Percentiles rank a stretch among this genome's conserved stretches.
These are phyloP conservation scores for Pangasianodon hypophthalmus DNA, from an alignment of 2,113 vertebrate species.

Conservation along the genomic window DNA sequence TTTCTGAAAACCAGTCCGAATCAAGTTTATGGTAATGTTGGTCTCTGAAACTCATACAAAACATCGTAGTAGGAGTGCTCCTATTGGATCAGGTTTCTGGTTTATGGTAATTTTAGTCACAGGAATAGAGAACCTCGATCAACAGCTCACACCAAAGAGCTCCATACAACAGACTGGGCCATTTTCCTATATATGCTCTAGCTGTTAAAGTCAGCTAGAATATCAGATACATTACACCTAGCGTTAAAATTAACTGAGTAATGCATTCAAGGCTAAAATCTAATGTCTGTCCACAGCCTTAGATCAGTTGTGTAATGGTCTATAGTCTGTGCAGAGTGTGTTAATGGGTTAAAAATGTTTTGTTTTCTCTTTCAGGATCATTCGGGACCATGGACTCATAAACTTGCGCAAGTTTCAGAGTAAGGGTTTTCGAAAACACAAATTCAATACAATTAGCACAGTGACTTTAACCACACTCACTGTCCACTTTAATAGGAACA, in stretches of 20 bases:
- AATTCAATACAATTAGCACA: background rate
- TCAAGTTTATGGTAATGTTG: background rate
- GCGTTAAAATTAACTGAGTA: background rate
- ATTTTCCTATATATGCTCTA: background rate
- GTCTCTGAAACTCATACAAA: background rate
- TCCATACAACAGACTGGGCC: background rate
- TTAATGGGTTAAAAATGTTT: background rate
- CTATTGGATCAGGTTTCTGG: background rate
- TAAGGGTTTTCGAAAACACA: constrained; percentile 73
- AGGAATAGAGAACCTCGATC: background rate
- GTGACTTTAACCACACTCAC: background rate
- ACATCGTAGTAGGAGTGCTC: background rate
- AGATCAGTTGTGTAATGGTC: background rate
- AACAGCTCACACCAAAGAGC: background rate
- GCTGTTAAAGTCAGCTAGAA: background rate
- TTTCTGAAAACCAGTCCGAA: constrained; percentile 3
- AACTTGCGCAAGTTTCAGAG: constrained; percentile 96
- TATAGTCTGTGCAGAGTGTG: background rate
- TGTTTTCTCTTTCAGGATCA: constrained; percentile 82
- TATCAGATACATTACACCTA: background rate
- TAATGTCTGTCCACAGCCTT: background rate
- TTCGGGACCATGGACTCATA: constrained; percentile 96
- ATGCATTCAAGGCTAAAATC: background rate
- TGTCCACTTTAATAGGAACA: background rate
- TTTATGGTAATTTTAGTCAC: background rate